Conservation (phyloP, 2,113 vertebrate genomes). For the Chloropsis cyanopogon region DNA sequence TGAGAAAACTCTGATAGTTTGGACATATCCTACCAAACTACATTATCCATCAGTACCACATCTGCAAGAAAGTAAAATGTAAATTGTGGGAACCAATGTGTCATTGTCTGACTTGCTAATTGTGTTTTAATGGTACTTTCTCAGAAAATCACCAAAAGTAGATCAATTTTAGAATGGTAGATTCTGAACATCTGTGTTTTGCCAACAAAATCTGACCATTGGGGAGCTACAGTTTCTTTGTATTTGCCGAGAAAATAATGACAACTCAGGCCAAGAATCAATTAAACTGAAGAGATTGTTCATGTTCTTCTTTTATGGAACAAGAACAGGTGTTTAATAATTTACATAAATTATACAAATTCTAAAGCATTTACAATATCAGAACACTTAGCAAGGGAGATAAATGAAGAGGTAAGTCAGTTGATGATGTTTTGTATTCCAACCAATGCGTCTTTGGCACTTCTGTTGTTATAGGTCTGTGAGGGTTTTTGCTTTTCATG, state of each 20-base stretch:
- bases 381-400: slow-evolving; percentile 61
- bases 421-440: slow-evolving; percentile 16
- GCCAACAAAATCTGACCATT: slow-evolving; percentile 58
- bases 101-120: background rate
- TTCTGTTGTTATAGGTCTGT: slow-evolving; percentile 15
- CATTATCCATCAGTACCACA: background rate
- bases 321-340: slow-evolving; percentile 76
- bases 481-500: slow-evolving; percentile 40
- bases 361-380: slow-evolving; percentile 68
- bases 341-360: slow-evolving; percentile 76
- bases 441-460: background rate
- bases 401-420: slow-evolving; percentile 58
- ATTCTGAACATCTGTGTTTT: slow-evolving; percentile 67
- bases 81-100: background rate
- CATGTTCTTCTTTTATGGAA: slow-evolving; percentile 68
- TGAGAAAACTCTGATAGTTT: background rate
- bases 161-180: slow-evolving; percentile 2
- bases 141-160: background rate
- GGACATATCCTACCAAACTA: background rate
- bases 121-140: slow-evolving; percentile 24
- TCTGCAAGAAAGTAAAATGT: background rate
- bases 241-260: slow-evolving; percentile 64
- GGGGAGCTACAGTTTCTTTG: slow-evolving; percentile 43
- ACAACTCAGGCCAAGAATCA: slow-evolving; percentile 66
- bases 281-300: slow-evolving; percentile 67